Base-by-base conservation (phyloP, 2,888 invertebrate species). In the Teinopalpus imperialis region DNA sequence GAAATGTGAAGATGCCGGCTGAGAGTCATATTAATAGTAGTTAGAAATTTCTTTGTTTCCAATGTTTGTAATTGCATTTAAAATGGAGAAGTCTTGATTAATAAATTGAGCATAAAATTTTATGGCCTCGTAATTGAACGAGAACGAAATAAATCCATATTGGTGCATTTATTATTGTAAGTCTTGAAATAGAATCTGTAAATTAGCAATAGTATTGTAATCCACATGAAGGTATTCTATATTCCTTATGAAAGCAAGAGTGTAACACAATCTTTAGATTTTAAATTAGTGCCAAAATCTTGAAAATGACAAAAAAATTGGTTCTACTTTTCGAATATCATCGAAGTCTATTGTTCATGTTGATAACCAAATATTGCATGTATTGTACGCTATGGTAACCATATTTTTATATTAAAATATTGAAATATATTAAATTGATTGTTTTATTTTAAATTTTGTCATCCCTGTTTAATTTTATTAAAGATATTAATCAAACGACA, bases 221-320 rank as follows among this genome's bases (percentile, higher is more conserved):
- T 20, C 16, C 16, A 4, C 2, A 16, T 16, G 6, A 16, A 27
- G 6, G 18, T 13, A 10, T 12, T 12, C 21, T 12, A 23, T 13
- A 20, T 20, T 36, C 10, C 6, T 10, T 12, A 20, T n/a, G 18
- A 1, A 10, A n/a, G 10, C 16, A 20, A 6, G 6, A 18, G 10
- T 8, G 7, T 16, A 40, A 48, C n/a, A 44, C 34, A 42, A 20
- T 30, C 39, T 35, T 40, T 71, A 74, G 60, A 60, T 63, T 49
- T 67, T 64, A 64, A 66, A 74, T 74, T 66, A 75, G 82, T 83
- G 83, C 83, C 83, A 82, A 83, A 82, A 80, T 71, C 31, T 27
- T 10, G 7, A 7, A 8, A 27, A 57, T 55, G 48, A 66, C 48
- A 49, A 40, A 41, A 29, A 40, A 46, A 53, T 49, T 46, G 30